These are phyloP conservation scores for Menura novaehollandiae DNA, from an alignment of 2,113 vertebrate species.

Conservation along the genomic window DNA sequence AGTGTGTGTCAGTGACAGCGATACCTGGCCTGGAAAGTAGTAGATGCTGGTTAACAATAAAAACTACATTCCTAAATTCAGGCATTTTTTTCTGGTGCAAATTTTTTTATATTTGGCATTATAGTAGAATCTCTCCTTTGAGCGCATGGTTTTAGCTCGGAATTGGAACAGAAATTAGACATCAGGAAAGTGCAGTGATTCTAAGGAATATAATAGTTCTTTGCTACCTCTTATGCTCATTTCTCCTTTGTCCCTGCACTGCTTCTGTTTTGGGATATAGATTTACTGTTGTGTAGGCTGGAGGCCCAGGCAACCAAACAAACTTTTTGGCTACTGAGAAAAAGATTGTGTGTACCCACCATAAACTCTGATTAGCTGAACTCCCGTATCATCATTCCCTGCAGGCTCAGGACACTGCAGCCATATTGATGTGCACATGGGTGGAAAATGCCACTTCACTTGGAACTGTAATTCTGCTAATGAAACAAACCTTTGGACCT, in stretches of 20 bases:
- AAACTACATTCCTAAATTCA: background rate
- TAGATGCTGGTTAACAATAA: background rate
- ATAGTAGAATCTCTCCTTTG: background rate
- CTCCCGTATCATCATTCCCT: accelerated
- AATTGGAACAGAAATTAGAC: background rate
- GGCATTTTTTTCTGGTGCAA: background rate
- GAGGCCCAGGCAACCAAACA: background rate
- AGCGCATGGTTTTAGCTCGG: background rate
- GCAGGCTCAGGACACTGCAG: background rate
- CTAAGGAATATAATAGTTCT: background rate
- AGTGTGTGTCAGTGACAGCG: background rate
- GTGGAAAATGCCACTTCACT: background rate
- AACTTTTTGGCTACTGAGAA: background rate
- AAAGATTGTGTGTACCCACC: background rate
- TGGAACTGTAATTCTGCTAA: background rate
- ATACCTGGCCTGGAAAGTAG: background rate
- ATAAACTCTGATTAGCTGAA: background rate
- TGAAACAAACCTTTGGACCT: background rate
- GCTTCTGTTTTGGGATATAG: background rate
- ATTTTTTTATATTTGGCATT: background rate
- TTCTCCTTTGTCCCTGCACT: background rate
- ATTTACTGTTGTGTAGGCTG: background rate
- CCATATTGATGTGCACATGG: background rate
- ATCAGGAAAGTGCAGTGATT: background rate
- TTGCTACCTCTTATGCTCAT: background rate